Percentiles rank a stretch among this genome's conserved stretches.
Conservation (phyloP, 2,113 vertebrate species). For the Caracal caracal region DNA sequence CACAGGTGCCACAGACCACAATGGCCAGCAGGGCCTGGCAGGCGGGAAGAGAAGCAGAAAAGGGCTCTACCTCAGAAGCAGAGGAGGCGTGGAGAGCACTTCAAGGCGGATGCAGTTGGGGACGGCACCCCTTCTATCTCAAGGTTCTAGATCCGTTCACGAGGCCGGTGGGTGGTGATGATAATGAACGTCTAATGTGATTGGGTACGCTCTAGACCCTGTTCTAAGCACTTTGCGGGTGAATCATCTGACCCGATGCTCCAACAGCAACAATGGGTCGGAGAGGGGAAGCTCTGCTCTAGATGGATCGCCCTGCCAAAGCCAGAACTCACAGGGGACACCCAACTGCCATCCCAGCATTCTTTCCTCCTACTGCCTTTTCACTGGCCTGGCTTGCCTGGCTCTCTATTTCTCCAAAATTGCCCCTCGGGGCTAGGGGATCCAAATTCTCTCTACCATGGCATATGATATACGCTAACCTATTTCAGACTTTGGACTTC, state of each 20-base stretch:
- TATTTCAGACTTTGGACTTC: background rate
- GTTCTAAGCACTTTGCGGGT: background rate
- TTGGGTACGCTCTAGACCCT: rapidly evolving
- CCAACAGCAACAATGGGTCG: rapidly evolving
- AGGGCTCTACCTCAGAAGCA: background rate
- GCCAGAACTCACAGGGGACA: background rate
- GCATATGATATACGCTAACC: background rate
- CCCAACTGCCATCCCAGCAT: background rate
- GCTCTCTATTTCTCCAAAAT: background rate
- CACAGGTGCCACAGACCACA: background rate
- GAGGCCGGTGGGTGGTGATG: background rate
- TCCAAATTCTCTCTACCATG: background rate
- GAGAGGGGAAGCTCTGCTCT: background rate
- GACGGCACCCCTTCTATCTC: background rate
- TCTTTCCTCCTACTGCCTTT: background rate
- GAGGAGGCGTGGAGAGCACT: background rate
- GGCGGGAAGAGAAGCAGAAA: background rate
- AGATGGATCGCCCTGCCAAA: background rate
- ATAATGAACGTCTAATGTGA: background rate
- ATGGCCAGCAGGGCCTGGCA: background rate
- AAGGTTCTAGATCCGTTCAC: background rate
- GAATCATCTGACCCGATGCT: background rate
- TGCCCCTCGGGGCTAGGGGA: background rate
- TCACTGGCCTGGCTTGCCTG: background rate
- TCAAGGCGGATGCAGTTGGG: background rate